phyloP scores from a whole-genome alignment of 2,113 vertebrate species.

The Tamias sibiricus region DNA sequence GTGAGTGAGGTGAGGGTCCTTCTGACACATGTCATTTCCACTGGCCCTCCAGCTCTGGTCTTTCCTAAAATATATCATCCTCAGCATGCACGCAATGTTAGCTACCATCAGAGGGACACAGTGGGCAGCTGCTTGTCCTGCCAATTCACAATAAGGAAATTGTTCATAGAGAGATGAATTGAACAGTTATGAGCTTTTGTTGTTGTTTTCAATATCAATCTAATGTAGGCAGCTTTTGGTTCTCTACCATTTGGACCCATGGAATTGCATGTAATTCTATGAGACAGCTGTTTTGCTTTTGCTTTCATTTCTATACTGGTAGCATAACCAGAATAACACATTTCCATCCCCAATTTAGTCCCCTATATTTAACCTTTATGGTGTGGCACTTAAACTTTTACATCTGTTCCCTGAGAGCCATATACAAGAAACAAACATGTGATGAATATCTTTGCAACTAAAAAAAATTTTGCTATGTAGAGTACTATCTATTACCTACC shows the following conservation, averaged over 20 bases:
- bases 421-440: neutral
- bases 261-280: neutral
- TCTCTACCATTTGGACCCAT: neutral
- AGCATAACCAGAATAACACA: neutral
- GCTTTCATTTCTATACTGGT: neutral
- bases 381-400: neutral
- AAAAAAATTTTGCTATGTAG: neutral
- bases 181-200: neutral
- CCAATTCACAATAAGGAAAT: neutral
- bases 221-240: neutral
- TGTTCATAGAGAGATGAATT: neutral
- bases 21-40: neutral
- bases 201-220: neutral
- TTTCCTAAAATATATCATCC: neutral
- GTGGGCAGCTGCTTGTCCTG: neutral
- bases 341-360: neutral
- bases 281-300: neutral
- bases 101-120: neutral
- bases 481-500: neutral
- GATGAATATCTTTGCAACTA: conserved; percentile 4
- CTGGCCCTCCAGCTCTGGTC: neutral
- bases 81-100: neutral
- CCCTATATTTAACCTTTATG: neutral
- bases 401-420: conserved; percentile 19
- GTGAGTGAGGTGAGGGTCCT: neutral